Evolutionary conservation across 2,797 vertebrate species (phyloP), one percentile per base, ranked within the genome.

Genomic region (Apogon talboti): DNA sequence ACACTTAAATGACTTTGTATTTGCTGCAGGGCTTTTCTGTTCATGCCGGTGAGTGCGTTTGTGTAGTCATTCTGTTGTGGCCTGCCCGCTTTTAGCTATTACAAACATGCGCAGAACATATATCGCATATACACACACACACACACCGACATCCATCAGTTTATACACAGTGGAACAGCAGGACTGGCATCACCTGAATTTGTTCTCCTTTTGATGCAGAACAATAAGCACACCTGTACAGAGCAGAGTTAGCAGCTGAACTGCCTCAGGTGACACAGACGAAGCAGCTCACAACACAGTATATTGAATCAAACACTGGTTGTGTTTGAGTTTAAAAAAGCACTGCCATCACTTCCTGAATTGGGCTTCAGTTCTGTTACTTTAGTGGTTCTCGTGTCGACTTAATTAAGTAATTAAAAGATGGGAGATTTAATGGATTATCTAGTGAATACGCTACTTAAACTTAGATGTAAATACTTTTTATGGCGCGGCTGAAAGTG

Each of bases 141-240:
- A 24, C 37, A 48, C 21, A 40, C 19, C 43, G 3, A 61, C 40
- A 61, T 54, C 47, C 52, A 49, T 4, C 46, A 24, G 15, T 71
- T 61, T 66, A 54, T 41, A 69, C 53, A 76, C 58, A 56, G 68
- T 48, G 46, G 53, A 83, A 66, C 79, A 81, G 73, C 74, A 70
- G 67, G 70, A 76, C 78, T 45, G 61, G 30, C 56, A 78, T 61
- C 68, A 71, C 80, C 73, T 76, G 53, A 64, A 68, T 78, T 68
- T 45, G 47, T 41, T 67, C 63, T 70, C 73, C 66, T 81, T 83
- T 86, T 86, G 71, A 83, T 79, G 53, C 47, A 61, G 81, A 86
- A 90, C 82, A 90, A 83, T 80, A 79, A 76, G 57, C 42, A 14
- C 90, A 90, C 86, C 87, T 91, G 88, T 77, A 79, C 18, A 4